A percentile compares a stretch with the other conserved stretches of the same genome.
These are phyloP conservation scores for Tragulus kanchil DNA, from an alignment of 2,113 vertebrate species.

Conservation along the genomic window DNA sequence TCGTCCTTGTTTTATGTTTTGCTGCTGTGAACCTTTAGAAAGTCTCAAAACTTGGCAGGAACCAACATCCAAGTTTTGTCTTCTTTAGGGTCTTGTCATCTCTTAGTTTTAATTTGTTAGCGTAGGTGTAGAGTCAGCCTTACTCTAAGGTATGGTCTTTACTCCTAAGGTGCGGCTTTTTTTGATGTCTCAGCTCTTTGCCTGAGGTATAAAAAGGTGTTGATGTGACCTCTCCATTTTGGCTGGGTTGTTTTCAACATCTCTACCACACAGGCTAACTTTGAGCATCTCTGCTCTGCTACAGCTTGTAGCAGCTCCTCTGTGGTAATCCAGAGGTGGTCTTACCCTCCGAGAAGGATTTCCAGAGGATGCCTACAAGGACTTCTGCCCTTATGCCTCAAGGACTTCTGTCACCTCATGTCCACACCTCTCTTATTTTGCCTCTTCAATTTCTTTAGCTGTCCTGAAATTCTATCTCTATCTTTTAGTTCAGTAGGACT, in stretches of 20 bases:
- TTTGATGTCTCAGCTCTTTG: not conserved
- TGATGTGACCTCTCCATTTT: not conserved
- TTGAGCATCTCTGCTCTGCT: not conserved
- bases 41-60: not conserved
- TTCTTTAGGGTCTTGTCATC: constrained; percentile 1
- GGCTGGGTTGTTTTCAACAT: not conserved
- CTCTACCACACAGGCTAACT: not conserved
- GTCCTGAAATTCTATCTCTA: not conserved
- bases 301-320: not conserved
- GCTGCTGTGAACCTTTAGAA: not conserved
- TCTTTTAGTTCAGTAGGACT: not conserved
- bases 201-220: not conserved
- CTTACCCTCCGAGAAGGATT: not conserved
- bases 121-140: constrained; percentile 15
- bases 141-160: constrained; percentile 31
- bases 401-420: not conserved
- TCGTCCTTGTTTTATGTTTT: not conserved
- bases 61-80: not conserved
- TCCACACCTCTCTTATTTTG: not conserved
- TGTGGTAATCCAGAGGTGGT: not conserved
- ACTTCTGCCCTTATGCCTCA: not conserved
- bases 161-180: not conserved
- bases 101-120: constrained; percentile 52
- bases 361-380: not conserved
- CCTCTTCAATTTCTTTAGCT: not conserved